phyloP scores from a whole-genome alignment of 2,113 vertebrate genomes.

The Prolemur simus region DNA sequence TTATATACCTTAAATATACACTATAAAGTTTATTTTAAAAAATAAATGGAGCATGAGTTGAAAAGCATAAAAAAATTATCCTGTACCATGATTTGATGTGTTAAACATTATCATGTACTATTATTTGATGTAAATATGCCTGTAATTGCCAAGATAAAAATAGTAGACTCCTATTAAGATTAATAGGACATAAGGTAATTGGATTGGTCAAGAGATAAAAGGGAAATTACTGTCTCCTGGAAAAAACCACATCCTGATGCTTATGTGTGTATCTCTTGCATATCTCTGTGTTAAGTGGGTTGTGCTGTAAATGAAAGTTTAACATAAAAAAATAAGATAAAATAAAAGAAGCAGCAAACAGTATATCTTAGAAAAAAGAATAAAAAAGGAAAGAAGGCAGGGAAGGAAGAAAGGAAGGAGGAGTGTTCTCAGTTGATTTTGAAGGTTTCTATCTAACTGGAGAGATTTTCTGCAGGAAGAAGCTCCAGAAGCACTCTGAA shows the following conservation, averaged over 20 bases:
- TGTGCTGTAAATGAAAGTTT: neutral
- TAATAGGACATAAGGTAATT: neutral
- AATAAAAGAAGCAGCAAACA: neutral
- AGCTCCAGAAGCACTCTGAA: accelerated
- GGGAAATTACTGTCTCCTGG: neutral
- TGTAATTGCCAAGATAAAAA: neutral
- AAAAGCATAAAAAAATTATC: neutral
- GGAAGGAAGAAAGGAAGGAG: neutral
- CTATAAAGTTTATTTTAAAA: neutral
- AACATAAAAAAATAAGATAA: no score
- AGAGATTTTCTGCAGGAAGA: neutral
- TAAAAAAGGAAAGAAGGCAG: neutral
- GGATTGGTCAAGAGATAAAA: neutral
- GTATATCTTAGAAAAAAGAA: neutral
- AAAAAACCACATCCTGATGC: neutral
- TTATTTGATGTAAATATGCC: neutral
- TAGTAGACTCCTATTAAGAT: neutral
- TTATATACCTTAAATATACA: neutral
- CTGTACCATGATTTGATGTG: neutral
- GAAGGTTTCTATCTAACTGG: neutral
- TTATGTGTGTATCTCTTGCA: neutral
- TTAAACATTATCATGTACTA: neutral
- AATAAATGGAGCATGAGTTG: neutral
- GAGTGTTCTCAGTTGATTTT: neutral
- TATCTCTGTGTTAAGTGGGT: neutral